Conservation (phyloP, 1,140 invertebrate genomes). For the Latrodectus geometricus region DNA sequence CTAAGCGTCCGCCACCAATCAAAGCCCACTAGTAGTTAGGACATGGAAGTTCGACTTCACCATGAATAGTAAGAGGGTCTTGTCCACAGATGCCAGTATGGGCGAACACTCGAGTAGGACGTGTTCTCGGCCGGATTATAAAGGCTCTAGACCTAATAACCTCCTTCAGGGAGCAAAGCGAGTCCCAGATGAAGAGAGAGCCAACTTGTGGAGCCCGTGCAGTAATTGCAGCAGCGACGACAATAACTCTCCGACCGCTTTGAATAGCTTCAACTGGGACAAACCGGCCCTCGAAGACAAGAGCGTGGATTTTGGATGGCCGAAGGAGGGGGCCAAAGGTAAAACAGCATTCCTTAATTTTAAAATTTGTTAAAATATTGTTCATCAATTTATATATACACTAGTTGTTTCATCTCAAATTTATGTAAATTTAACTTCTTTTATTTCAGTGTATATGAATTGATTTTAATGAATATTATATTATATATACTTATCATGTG, state of each 20-base stretch:
- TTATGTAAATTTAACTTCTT: no score
- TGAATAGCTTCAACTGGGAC: conserved; percentile 50
- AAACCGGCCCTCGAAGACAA: conserved; percentile 59
- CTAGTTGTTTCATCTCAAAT: no score
- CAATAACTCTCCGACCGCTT: conserved; percentile 50
- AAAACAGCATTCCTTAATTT: neutral
- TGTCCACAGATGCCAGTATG: conserved; percentile 5
- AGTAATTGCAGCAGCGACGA: conserved; percentile 58
- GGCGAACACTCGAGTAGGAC: conserved; percentile 15
- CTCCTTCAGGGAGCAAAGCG: conserved; percentile 13
- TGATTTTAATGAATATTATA: no score
- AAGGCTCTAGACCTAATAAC: conserved; percentile 2
- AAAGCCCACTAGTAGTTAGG: no score
- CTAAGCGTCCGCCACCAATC: no score
- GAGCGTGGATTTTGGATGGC: conserved; percentile 48
- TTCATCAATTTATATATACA: no score
- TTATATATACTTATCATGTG: no score
- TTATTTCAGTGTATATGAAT: no score
- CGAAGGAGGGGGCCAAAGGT: neutral
- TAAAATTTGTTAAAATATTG: no score
- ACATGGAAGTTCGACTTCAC: no score
- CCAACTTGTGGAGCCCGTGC: conserved; percentile 54
- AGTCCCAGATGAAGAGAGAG: conserved; percentile 13
- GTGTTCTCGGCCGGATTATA: neutral
- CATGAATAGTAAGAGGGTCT: neutral